Evolutionary conservation across 2,888 invertebrate species (phyloP).

Genomic region (Adineta ricciae): DNA sequence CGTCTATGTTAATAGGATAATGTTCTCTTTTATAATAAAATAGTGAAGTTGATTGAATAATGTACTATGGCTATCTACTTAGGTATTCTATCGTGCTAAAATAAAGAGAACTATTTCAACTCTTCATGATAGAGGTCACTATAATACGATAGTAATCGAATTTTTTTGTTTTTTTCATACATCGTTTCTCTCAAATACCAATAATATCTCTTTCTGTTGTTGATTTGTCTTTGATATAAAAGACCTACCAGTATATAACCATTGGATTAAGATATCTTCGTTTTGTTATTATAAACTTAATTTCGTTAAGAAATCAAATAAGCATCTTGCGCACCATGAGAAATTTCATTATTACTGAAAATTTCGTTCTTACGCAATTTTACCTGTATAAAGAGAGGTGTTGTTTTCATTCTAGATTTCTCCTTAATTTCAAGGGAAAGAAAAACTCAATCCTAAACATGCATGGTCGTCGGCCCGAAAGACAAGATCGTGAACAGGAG

Average conservation of each 20-base stretch:
- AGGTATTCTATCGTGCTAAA: too few relatives aligned
- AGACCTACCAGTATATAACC: too few relatives aligned
- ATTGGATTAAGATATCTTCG: too few relatives aligned
- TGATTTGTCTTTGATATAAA: not conserved
- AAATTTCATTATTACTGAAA: too few relatives aligned
- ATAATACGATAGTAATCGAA: not conserved
- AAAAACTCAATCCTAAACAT: not conserved
- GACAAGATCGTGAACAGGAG: conserved; percentile 52
- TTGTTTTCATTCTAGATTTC: not conserved
- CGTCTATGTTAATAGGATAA: not conserved
- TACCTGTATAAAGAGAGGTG: not conserved
- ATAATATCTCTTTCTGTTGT: not conserved
- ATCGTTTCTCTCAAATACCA: not conserved
- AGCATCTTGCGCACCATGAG: too few relatives aligned
- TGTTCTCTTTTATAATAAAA: too few relatives aligned
- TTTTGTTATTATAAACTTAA: too few relatives aligned
- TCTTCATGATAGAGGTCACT: not conserved
- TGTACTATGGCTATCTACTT: too few relatives aligned
- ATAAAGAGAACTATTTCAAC: too few relatives aligned
- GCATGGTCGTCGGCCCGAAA: not conserved
- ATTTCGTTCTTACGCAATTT: too few relatives aligned
- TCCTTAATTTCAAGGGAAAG: not conserved
- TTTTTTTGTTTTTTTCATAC: not conserved
- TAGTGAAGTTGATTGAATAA: too few relatives aligned
- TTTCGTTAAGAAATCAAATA: too few relatives aligned